Percentiles rank a stretch among this genome's conserved stretches.
phyloP scores from a whole-genome alignment of 2,888 invertebrate genomes.

The Hanleya hanleyi region DNA sequence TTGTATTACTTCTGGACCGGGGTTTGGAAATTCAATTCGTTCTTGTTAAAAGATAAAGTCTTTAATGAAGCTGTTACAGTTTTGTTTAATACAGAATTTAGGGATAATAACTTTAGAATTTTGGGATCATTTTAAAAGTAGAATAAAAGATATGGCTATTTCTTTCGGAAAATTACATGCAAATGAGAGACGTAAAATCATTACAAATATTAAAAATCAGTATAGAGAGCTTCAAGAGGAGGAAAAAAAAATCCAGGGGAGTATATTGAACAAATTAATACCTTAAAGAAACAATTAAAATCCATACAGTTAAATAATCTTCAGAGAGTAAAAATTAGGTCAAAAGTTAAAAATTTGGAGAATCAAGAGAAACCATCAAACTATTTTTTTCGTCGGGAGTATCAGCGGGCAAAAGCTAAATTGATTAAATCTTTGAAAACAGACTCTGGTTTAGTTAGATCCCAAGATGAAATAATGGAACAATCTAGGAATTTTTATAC shows the following conservation, averaged over 20 bases:
- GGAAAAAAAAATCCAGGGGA: background rate
- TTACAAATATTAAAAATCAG: background rate
- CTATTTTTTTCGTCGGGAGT: background rate
- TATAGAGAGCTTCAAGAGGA: background rate
- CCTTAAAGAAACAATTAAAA: background rate
- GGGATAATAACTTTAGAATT: background rate
- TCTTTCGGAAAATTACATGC: background rate
- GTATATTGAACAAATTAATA: background rate
- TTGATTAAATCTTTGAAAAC: background rate
- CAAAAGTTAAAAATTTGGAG: background rate
- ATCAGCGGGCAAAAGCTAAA: background rate
- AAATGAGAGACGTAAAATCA: background rate
- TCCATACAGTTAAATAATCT: background rate
- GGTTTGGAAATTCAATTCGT: constrained; percentile 8
- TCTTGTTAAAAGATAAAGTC: background rate
- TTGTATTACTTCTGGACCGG: background rate
- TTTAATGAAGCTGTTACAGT: background rate
- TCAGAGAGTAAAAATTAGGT: background rate
- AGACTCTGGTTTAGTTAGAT: background rate
- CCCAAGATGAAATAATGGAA: background rate
- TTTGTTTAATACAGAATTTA: background rate
- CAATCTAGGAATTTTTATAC: background rate
- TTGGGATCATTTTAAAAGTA: background rate
- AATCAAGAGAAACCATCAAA: background rate
- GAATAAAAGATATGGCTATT: background rate